These are phyloP conservation scores for Archips crataeganus DNA, from an alignment of 2,888 invertebrate genomes.

Conservation along the genomic window DNA sequence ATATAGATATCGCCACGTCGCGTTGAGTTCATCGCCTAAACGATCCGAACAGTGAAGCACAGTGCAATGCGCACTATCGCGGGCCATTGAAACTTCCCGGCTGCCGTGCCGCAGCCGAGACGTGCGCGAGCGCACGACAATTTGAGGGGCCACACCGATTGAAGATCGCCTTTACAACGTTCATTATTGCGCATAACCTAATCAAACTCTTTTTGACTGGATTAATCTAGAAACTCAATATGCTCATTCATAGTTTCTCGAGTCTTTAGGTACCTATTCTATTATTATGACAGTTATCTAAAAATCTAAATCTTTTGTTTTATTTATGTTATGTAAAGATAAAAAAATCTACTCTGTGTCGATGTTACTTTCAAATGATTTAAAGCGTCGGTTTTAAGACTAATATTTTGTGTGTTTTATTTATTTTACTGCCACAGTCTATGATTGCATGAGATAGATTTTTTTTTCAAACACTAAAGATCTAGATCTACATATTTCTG, in stretches of 20 bases:
- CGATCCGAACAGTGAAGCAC: constrained; percentile 50
- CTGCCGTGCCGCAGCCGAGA: constrained; percentile 51
- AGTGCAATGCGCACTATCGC: constrained; percentile 51
- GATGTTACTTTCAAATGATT: too few species aligned
- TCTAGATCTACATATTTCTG: constrained; percentile 1
- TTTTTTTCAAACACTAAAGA: not conserved
- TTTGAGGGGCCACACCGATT: constrained; percentile 70
- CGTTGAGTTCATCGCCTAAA: constrained; percentile 76
- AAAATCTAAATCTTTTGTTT: not conserved
- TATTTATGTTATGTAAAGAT: too few species aligned
- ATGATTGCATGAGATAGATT: too few species aligned
- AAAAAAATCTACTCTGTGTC: too few species aligned
- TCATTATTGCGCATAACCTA: constrained; percentile 58
- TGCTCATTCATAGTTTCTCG: not conserved
- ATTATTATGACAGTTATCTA: not conserved
- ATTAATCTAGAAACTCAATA: constrained; percentile 20
- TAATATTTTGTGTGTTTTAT: too few species aligned
- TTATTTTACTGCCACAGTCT: too few species aligned
- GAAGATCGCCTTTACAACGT: constrained; percentile 59
- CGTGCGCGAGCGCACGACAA: constrained; percentile 63
- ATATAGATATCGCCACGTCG: constrained; percentile 49
- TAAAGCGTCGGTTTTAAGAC: too few species aligned
- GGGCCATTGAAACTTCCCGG: constrained; percentile 58
- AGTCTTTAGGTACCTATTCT: not conserved
- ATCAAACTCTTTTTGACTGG: constrained; percentile 57